Conservation (phyloP, 2,888 invertebrate species). For the Drosophila anceps region DNA sequence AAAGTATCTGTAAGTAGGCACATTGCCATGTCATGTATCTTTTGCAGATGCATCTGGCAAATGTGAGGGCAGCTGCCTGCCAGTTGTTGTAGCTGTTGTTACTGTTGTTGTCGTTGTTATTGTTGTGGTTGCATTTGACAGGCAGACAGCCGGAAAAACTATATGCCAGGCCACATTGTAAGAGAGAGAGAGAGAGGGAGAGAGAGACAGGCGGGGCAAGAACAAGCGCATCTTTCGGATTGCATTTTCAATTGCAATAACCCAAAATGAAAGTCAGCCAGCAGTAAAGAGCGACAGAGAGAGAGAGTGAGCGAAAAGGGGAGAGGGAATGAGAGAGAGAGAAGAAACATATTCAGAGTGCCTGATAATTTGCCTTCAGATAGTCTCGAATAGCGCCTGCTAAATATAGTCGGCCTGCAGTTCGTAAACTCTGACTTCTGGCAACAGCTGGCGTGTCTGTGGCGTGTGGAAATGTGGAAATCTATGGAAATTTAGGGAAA, state of each 20-base stretch:
- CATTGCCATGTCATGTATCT: constrained; percentile 45
- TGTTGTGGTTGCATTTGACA: constrained; percentile 54
- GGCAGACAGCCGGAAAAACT: constrained; percentile 59
- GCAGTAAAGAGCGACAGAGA: constrained; percentile 8
- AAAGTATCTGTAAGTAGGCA: constrained; percentile 65
- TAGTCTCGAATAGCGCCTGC: constrained; percentile 27
- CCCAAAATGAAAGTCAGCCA: constrained; percentile 62
- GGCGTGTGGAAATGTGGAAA: constrained; percentile 27
- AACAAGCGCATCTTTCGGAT: constrained; percentile 38
- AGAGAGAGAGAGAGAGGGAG: background rate
- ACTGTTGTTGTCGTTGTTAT: constrained; percentile 26
- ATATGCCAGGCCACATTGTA: constrained; percentile 29
- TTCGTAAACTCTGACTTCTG: constrained; percentile 39
- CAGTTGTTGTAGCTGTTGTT: constrained; percentile 24
- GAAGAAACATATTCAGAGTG: constrained; percentile 21
- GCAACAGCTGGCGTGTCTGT: constrained; percentile 46
- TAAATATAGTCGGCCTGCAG: constrained; percentile 31
- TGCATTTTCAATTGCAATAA: constrained; percentile 66
- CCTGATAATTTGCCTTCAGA: constrained; percentile 55
- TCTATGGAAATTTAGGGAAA: constrained; percentile 21
- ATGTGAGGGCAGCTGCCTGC: constrained; percentile 72
- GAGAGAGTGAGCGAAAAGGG: background rate
- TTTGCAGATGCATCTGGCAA: constrained; percentile 65
- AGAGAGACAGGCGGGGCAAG: background rate
- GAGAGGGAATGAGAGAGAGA: background rate